Conservation (phyloP, 2,888 invertebrate species). For the Scaptomyza flava region DNA sequence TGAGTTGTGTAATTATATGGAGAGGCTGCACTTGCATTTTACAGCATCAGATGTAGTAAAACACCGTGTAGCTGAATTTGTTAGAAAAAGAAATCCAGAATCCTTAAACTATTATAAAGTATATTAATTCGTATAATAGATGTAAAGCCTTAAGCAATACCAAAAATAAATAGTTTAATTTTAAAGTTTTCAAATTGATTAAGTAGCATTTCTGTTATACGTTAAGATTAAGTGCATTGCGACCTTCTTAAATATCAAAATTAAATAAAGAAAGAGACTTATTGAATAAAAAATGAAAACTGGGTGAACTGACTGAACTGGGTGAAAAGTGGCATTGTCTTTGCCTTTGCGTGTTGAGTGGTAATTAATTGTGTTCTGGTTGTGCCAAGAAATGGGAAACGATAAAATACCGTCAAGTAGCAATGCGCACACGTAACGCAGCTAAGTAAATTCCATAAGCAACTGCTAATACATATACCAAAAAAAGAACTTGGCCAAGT, state of each 20-base stretch:
- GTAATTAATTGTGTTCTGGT: conserved; percentile 59
- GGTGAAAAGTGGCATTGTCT: conserved; percentile 17
- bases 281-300: conserved; percentile 42
- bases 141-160: too few species aligned
- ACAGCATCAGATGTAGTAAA: neutral
- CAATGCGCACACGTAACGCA: conserved; percentile 48
- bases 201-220: too few species aligned
- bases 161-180: too few species aligned
- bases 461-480: conserved; percentile 25
- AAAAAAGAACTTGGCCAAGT: conserved; percentile 33
- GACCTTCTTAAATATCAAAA: conserved; percentile 60
- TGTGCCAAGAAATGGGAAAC: conserved; percentile 44
- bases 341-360: conserved; percentile 62
- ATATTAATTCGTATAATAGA: too few species aligned
- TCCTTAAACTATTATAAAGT: neutral
- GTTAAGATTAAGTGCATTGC: conserved; percentile 9
- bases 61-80: neutral
- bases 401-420: conserved; percentile 35
- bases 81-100: neutral
- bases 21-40: neutral
- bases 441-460: conserved; percentile 43
- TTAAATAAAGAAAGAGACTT: conserved; percentile 29
- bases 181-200: too few species aligned
- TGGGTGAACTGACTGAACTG: conserved; percentile 11
- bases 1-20: neutral